Base-by-base conservation (phyloP, 2,797 vertebrate genomes). In the Tauraco hartlaubi region DNA sequence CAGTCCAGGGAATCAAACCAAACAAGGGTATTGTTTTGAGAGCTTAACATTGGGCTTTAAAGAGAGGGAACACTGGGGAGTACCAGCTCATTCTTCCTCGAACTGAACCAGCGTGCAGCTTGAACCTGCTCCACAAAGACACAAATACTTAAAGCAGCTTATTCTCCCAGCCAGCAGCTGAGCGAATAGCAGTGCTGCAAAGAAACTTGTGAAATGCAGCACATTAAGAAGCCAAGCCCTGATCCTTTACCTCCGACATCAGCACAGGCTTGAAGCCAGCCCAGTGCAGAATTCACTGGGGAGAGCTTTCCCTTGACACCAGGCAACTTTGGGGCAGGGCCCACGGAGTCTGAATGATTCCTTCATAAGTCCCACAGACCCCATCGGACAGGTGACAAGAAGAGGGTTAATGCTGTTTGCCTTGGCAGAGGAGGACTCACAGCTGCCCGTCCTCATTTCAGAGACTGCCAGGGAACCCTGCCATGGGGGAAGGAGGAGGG, bases 391-490 rank as follows among this genome's bases (percentile, higher is more conserved):
- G 11, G 26, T 20, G 55, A 80, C 23, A 59, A 90, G 67, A 54
- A 29, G 58, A 81, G 37, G 63, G 79, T 92, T 90, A 84, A 79
- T 33, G 48, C 44, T 86, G 69, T 58, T 86, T 1, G 13, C 88
- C 85, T 94, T 92, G 88, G 77, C 93, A 94, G 63, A 85, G 71
- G 67, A 81, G 73, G 51, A 23, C 63, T 79, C 76, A 52, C 87
- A 94, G 94, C 94, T 95, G 90, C 77, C 80, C 86, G 77, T 81
- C 82, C 90, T 88, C 58, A 12, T 94, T 94, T 88, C 88, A 67
- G 71, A 67, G 48, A 10, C 52, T 90, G 90, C 94, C 91, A 86
- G 85, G 90, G 74, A 92, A 43, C 44, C 25, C 44, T 84, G 92
- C 90, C 90, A 88, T 29, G 31, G 15, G 54, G 54, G 25, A 84